Base-by-base conservation (phyloP, 2,888 invertebrate genomes). In the Hoplodrina blanda region DNA sequence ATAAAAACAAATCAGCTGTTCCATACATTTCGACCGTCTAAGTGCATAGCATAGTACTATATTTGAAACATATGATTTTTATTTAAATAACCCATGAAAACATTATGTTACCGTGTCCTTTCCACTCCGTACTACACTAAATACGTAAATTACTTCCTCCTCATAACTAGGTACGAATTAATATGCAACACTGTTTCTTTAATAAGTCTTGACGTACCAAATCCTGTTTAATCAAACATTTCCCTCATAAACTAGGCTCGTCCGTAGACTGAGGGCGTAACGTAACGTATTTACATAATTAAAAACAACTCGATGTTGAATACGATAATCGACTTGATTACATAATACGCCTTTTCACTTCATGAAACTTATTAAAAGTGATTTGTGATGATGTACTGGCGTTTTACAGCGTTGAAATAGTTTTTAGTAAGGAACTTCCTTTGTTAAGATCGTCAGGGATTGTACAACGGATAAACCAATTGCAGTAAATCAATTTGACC, bases 221-320 rank as follows among this genome's bases (percentile, higher is more conserved):
- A 80, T 81, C 73, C 73, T 81, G 80, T 81, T 81, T 67, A 50
- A 61, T 67, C 77, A 66, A 63, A 62, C 65, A 73, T 69, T 81
- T 78, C 30, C 73, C 63, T 69, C 63, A 49, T 55, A 59, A 72
- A 76, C 20, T 59, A 64, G 60, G 69, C 52, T 52, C 73, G 73
- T 69, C 78, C 82, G 66, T 30, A 10, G 1, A 57, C 17, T n/a
- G 66, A 66, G 61, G 79, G 73, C 69, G 78, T 73, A 68, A 73
- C 69, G 50, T 65, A 69, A 67, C 20, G n/a, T 61, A 73, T 81
- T 81, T 81, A 80, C 82, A 81, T 81, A 73, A 80, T 80, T 80
- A 66, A 53, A 71, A 62, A 44, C 62, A 49, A 67, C 78, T 77
- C 55, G 64, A 70, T 69, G 62, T 67, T 15, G 17, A 17, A 41